Evolutionary conservation across 2,888 invertebrate genomes (phyloP), one percentile per base, ranked within the genome.

Genomic region (Ennomos fuscantarius): DNA sequence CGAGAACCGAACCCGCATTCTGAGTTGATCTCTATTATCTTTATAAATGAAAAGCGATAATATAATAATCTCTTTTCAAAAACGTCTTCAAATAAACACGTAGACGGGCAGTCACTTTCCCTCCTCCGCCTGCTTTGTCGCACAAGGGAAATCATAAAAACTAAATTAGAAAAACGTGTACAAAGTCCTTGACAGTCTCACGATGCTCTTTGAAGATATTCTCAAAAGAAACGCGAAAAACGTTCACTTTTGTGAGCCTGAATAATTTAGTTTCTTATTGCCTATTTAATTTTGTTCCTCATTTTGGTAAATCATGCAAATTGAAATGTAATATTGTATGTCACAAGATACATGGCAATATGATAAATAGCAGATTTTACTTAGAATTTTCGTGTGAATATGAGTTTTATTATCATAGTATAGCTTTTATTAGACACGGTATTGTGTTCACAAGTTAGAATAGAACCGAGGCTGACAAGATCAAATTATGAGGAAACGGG

Each of bases 121-220:
- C 44, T 55, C 32, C 48, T 31, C 50, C 15, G 37, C 1, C 42
- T 42, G 35, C 43, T 37, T 51, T 44, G 43, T 51, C 13, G 47
- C 57, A 40, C 52, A 49, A 45, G 58, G 58, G 58, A 58, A 58
- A 58, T 58, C 58, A 58, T 58, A 58, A 53, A 57, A 57, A 51
- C 15, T 33, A 47, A 57, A 57, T 51, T 57, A 51, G 51, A 47
- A 57, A 58, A 53, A 44, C 58, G 53, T 48, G 57, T 52, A 57
- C 47, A 42, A 46, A 51, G 42, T 57, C 46, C 47, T 46, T 51
- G 56, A 42, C 51, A 43, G 51, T 43, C 37, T 39, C 46, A 31
- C 46, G 51, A 51, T 24, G 37, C n/a, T 37, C 56, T 57, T 57
- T 57, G 50, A 56, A 50, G 50, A 50, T 56, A 40, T 13, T 24